These are phyloP conservation scores for Trypoxylus dichotomus DNA, from an alignment of 1,140 invertebrate genomes.

Conservation along the genomic window DNA sequence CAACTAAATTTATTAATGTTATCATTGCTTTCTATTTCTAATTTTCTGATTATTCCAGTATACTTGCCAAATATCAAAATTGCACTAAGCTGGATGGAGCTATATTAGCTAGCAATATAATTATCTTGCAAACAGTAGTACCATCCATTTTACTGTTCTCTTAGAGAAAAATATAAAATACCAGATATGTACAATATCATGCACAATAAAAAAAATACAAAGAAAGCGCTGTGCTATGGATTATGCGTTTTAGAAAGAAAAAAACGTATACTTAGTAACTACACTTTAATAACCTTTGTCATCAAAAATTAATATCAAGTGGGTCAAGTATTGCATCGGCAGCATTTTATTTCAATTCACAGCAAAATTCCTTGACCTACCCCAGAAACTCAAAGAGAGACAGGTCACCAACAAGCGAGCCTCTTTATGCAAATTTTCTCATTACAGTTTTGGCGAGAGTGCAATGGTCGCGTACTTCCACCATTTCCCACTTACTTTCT, in stretches of 20 bases:
- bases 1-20: no score
- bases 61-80: no score
- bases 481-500: slow-evolving; percentile 9
- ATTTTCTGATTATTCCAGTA: no score
- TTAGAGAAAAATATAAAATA: no score
- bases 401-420: not conserved
- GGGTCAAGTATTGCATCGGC: not conserved
- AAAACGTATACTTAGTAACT: not conserved
- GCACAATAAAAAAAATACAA: no score
- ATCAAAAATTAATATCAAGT: not conserved
- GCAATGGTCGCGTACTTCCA: slow-evolving; percentile 18
- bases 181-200: no score
- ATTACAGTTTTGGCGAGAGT: slow-evolving; percentile 21
- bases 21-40: no score
- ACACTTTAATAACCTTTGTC: not conserved
- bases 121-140: no score
- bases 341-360: slow-evolving; percentile 15
- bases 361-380: slow-evolving; percentile 32
- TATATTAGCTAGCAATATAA: no score
- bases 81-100: no score
- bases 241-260: not conserved
- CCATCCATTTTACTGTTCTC: no score
- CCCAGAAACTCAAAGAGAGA: slow-evolving; percentile 12
- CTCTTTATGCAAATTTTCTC: slow-evolving; percentile 32
- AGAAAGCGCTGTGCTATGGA: no score